These are phyloP conservation scores for Chlorops oryzae DNA, from an alignment of 1,140 invertebrate species.

Conservation along the genomic window DNA sequence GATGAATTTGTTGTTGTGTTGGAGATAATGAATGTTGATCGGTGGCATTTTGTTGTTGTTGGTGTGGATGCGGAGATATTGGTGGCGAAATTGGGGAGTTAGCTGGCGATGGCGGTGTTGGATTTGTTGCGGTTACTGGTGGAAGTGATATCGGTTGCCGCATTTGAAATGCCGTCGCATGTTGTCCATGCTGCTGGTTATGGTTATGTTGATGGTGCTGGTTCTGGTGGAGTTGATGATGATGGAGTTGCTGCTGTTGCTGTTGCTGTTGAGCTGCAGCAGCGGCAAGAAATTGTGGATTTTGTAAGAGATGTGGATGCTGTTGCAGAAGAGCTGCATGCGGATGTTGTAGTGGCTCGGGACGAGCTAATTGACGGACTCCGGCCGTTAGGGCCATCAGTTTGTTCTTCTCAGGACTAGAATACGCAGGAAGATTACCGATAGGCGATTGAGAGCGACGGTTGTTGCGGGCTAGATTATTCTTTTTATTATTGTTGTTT, in stretches of 20 bases:
- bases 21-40: too few relatives aligned
- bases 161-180: slow-evolving; percentile 25
- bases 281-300: slow-evolving; percentile 38
- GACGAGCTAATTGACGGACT: slow-evolving; percentile 32
- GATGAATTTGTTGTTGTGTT: slow-evolving; percentile 18
- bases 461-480: slow-evolving; percentile 19
- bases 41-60: slow-evolving; percentile 11
- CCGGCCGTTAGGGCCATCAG: slow-evolving; percentile 25
- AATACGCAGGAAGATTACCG: slow-evolving; percentile 14
- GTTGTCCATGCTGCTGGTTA: slow-evolving; percentile 2
- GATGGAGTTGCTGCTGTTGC: slow-evolving; percentile 31
- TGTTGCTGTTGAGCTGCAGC: slow-evolving; percentile 38
- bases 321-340: slow-evolving; percentile 41
- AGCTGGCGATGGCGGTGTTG: slow-evolving; percentile 31
- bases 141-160: slow-evolving; percentile 19
- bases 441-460: slow-evolving; percentile 13
- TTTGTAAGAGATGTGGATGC: slow-evolving; percentile 40
- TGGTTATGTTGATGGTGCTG: slow-evolving; percentile 17
- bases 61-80: slow-evolving; percentile 25
- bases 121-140: slow-evolving; percentile 13
- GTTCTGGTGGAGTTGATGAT: slow-evolving; percentile 17
- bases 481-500: slow-evolving; percentile 12
- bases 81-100: slow-evolving; percentile 41
- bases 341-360: slow-evolving; percentile 41
- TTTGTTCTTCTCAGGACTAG: slow-evolving; percentile 28